Percentiles rank a stretch among this genome's conserved stretches.
phyloP scores from a whole-genome alignment of 2,888 invertebrate genomes.

The Caenorhabditis sp. region DNA sequence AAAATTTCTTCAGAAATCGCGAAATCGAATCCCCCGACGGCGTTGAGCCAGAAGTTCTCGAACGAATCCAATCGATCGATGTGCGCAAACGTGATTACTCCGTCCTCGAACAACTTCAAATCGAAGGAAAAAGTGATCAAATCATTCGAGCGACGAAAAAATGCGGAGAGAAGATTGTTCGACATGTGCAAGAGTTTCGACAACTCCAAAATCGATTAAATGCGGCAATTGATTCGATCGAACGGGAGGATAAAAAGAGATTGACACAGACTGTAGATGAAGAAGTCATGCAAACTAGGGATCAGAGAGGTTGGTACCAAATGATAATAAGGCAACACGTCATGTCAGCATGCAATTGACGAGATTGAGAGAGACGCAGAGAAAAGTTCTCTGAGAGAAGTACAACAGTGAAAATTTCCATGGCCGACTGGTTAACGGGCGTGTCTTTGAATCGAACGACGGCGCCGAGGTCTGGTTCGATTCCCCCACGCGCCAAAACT shows the following conservation, averaged over 20 bases:
- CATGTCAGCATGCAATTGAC: too few relatives aligned
- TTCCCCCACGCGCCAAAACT: too few relatives aligned
- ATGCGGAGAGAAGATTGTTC: conserved; percentile 32
- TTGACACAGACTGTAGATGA: conserved; percentile 59
- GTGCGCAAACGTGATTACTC: conserved; percentile 47
- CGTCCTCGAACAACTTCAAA: conserved; percentile 63
- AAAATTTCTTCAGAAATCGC: conserved; percentile 25
- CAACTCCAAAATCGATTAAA: conserved; percentile 60
- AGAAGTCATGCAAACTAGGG: conserved; percentile 60
- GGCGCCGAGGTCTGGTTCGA: too few relatives aligned
- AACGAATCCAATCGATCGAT: conserved; percentile 52
- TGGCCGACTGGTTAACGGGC: too few relatives aligned
- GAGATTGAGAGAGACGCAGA: too few relatives aligned
- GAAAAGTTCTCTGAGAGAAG: too few relatives aligned
- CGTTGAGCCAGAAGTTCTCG: conserved; percentile 54
- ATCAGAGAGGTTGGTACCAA: conserved; percentile 53
- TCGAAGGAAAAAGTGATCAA: conserved; percentile 67
- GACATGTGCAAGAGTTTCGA: conserved; percentile 63
- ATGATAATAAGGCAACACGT: background rate
- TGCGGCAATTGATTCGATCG: conserved; percentile 59
- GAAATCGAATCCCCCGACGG: conserved; percentile 51
- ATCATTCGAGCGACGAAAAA: conserved; percentile 61
- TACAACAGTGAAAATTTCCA: too few relatives aligned
- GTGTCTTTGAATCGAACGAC: too few relatives aligned
- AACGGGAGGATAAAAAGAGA: conserved; percentile 59